Evolutionary conservation across 2,797 vertebrate species (phyloP).

Genomic region (Phataginus tricuspis): DNA sequence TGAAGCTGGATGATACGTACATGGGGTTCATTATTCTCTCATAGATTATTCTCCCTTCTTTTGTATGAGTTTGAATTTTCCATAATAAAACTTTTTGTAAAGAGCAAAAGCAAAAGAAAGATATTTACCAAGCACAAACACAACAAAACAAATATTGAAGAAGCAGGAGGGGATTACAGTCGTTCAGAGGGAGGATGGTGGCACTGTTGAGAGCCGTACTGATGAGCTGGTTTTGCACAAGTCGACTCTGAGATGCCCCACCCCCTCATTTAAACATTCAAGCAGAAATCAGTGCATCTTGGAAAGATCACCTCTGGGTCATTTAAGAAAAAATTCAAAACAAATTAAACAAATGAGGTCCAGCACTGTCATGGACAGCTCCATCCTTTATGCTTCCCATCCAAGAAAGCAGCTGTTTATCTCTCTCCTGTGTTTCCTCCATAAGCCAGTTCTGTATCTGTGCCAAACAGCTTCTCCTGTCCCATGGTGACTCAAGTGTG

Average conservation of each 20-base stretch:
- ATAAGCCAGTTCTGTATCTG: neutral
- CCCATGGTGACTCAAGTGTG: neutral
- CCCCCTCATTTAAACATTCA: neutral
- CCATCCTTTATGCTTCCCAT: neutral
- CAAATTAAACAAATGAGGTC: neutral
- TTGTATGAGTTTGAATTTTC: neutral
- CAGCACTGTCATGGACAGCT: neutral
- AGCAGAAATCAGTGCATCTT: neutral
- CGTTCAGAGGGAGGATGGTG: neutral
- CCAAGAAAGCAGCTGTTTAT: neutral
- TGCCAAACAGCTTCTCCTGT: neutral
- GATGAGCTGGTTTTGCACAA: neutral
- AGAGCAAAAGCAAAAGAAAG: slow-evolving; percentile 46
- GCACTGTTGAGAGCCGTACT: neutral
- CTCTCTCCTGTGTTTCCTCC: neutral
- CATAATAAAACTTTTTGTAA: slow-evolving; percentile 13
- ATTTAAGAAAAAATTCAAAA: neutral
- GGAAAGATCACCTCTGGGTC: neutral
- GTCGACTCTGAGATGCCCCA: neutral
- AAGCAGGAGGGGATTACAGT: neutral
- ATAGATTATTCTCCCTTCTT: neutral
- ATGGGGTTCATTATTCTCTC: neutral
- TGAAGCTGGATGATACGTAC: neutral
- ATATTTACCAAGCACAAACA: neutral
- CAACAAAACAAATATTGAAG: neutral